Base-by-base conservation (phyloP, 1,140 invertebrate species). In the Zaprionus lachaisei region DNA sequence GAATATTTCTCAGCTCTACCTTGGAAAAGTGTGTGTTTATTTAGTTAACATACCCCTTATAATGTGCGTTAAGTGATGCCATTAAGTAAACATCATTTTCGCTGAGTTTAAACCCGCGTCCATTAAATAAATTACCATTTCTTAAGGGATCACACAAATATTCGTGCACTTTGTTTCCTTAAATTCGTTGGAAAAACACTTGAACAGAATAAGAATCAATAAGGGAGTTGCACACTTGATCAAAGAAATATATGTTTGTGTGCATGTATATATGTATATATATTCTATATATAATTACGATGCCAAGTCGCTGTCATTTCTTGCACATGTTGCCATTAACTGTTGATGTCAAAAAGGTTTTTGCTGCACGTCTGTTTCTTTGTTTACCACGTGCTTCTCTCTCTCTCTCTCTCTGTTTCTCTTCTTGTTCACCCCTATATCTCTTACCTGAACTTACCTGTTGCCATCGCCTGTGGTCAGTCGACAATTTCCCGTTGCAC, bases 271-370 rank as follows among this genome's bases (percentile, higher is more conserved):
- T 24, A 41, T 22, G 55, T 54, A 28, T 24, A 47, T 44, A 62
- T 37, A 49, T 62, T 64, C 24, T 55, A 28, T 55, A 75, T 62
- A 55, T 81, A 83, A 83, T 81, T 75, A 69, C 31, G 54, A 76
- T 63, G 66, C 38, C 58, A 56, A 72, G 55, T 72, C 37, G 55
- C 55, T 63, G 72, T 60, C 72, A 67, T 70, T 66, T 81, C 68
- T 74, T 83, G 84, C 75, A 89, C 76, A 84, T 89, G 85, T 84
- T 84, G 47, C 37, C 22, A 54, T 58, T 62, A n/a, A 57, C 51
- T 64, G 72, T 51, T 70, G n/a, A 15, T 72, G 61, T 49, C 57
- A 62, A 71, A 57, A 66, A 28, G 47, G 24, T n/a, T 68, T 17
- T 34, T 44, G 26, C 28, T 38, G 17, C 20, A 22, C 28, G 12